A percentile compares a stretch with the other conserved stretches of the same genome.
phyloP scores from a whole-genome alignment of 2,113 vertebrate species.

The Peucedramus taeniatus region DNA sequence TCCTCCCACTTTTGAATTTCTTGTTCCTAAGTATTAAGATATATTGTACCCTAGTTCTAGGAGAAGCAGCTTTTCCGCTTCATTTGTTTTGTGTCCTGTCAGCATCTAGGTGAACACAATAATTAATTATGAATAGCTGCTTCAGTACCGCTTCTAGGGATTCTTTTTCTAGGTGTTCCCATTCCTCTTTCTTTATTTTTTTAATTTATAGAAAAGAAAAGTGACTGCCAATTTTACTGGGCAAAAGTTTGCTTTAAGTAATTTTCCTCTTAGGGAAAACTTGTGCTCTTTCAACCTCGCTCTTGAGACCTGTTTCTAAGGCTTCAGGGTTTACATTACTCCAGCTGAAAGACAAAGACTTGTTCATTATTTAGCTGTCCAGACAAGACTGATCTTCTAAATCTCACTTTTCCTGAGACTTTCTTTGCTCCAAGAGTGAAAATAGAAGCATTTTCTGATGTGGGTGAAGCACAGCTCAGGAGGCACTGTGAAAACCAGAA shows the following conservation, averaged over 20 bases:
- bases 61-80: constrained; percentile 50
- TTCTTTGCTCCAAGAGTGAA: not conserved
- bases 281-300: not conserved
- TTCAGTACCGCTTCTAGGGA: not conserved
- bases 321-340: not conserved
- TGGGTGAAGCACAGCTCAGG: not conserved
- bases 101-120: constrained; percentile 33
- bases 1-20: not conserved
- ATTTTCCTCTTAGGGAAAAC: not conserved
- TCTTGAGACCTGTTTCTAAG: not conserved
- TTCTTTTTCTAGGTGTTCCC: not conserved
- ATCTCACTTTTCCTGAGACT: not conserved
- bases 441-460: not conserved
- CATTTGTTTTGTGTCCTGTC: constrained; percentile 49
- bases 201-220: not conserved
- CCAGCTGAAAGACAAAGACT: not conserved
- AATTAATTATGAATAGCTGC: constrained; percentile 49
- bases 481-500: not conserved
- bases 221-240: not conserved
- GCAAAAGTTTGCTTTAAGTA: not conserved
- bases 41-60: constrained; percentile 12
- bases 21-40: constrained; percentile 34
- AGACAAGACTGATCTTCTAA: not conserved
- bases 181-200: not conserved
- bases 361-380: not conserved